Evolutionary conservation across 1,140 invertebrate species (phyloP), one percentile per base, ranked within the genome.

Genomic region (Pogonus chalceus): DNA sequence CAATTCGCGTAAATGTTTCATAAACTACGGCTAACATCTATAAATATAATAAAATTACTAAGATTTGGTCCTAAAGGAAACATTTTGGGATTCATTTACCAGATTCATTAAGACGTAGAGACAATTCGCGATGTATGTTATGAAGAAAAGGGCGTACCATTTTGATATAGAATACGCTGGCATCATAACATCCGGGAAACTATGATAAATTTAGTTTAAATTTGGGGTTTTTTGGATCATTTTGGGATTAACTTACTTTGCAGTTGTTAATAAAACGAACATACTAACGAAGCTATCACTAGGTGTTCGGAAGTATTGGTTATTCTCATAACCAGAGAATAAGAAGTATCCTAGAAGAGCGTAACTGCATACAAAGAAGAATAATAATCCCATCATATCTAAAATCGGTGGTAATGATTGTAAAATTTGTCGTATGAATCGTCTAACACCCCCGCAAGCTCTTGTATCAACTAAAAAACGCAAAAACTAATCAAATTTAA

Each of bases 161-260:
- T 83, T 85, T 16, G 79, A 85, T 61, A 78, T 77, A 1, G 84
- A 80, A 72, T 91, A 93, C 0, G 90, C 84, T 10, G 87, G 89
- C 90, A 95, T 92, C 90, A 93, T 93, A 7, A 95, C 88, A 71
- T 93, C 90, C 20, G 90, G 90, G 74, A 87, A 93, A 72, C 89
- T 92, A 70, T 60, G 74, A 73, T 16, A 43, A 48, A 21, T 50
- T 26, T 55, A 55, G 39, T n/a, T 24, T 51, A 18, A 7, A 22
- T 43, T 20, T 23, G 22, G n/a, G 55, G 55, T 20, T 23, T 26
- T 20, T 54, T 12, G 21, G 49, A 35, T n/a, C n/a, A n/a, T n/a
- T n/a, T n/a, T n/a, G n/a, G n/a, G n/a, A n/a, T n/a, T 39, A 51
- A 80, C 83, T 81, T 77, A 93, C 90, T 95, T 95, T 54, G 91